phyloP scores from a whole-genome alignment of 2,797 vertebrate genomes.

The Cossypha caffra region DNA sequence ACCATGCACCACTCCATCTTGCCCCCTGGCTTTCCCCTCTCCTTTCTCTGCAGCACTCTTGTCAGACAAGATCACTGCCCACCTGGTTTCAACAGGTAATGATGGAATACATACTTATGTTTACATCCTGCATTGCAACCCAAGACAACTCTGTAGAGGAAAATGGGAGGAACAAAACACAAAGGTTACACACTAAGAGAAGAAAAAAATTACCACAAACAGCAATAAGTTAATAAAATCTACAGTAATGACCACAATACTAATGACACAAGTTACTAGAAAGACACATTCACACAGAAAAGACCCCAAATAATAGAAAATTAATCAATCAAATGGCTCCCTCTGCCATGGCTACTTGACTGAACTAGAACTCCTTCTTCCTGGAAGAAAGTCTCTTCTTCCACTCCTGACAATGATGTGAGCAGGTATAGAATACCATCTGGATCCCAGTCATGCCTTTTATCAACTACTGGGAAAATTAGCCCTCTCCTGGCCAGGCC shows the following conservation, averaged over 20 bases:
- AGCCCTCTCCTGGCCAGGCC: background rate
- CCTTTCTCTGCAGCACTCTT: background rate
- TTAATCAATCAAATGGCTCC: background rate
- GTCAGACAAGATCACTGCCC: too few species aligned
- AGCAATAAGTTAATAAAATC: background rate
- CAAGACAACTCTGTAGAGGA: background rate
- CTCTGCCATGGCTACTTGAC: background rate
- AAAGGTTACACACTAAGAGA: background rate
- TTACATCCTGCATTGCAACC: too few species aligned
- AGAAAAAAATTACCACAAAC: background rate
- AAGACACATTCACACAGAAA: accelerated
- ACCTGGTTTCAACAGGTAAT: too few species aligned
- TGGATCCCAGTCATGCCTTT: background rate
- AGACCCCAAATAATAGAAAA: background rate
- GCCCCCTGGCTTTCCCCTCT: background rate
- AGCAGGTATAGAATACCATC: background rate
- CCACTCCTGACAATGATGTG: too few species aligned
- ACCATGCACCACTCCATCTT: accelerated
- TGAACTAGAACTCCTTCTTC: accelerated
- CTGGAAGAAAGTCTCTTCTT: background rate
- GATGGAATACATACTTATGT: too few species aligned
- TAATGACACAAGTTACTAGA: background rate
- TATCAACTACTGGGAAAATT: background rate
- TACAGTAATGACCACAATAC: too few species aligned
- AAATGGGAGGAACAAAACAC: background rate